phyloP scores from a whole-genome alignment of 2,888 invertebrate genomes.

The Mythimna vitellina region DNA sequence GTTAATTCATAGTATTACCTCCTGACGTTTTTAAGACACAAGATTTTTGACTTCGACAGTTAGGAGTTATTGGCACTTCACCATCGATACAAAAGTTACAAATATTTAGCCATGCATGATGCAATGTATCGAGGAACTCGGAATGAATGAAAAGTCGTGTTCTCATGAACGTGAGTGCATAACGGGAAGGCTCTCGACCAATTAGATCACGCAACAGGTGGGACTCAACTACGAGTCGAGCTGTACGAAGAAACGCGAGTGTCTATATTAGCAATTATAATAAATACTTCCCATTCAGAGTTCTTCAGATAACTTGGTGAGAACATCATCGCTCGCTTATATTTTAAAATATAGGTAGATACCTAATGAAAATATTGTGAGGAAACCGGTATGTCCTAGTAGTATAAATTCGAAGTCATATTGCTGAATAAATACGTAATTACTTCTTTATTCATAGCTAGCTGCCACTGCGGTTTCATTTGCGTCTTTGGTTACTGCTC shows the following conservation, averaged over 20 bases:
- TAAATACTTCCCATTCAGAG: slow-evolving; percentile 6
- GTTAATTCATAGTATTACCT: too few species aligned
- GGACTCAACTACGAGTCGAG: slow-evolving; percentile 5
- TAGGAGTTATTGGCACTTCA: too few species aligned
- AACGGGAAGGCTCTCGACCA: slow-evolving; percentile 36
- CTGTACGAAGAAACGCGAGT: slow-evolving; percentile 11
- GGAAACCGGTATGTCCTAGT: background rate
- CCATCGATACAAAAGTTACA: background rate
- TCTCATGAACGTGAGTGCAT: slow-evolving; percentile 7
- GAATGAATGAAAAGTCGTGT: slow-evolving; percentile 7
- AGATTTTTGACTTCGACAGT: too few species aligned
- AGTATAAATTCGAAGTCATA: too few species aligned
- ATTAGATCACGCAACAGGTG: slow-evolving; percentile 42
- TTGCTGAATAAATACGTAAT: too few species aligned
- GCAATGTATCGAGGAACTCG: background rate
- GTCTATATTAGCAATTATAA: slow-evolving; percentile 27
- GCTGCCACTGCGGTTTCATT: too few species aligned
- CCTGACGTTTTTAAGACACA: too few species aligned
- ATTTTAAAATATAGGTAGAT: background rate
- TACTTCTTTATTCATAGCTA: too few species aligned
- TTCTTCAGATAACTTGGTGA: background rate
- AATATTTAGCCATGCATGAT: background rate
- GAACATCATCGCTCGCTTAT: background rate
- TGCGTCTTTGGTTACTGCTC: too few species aligned
- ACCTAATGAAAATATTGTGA: background rate